phyloP scores from a whole-genome alignment of 2,113 vertebrate species.

The Hippocampus mohnikei region DNA sequence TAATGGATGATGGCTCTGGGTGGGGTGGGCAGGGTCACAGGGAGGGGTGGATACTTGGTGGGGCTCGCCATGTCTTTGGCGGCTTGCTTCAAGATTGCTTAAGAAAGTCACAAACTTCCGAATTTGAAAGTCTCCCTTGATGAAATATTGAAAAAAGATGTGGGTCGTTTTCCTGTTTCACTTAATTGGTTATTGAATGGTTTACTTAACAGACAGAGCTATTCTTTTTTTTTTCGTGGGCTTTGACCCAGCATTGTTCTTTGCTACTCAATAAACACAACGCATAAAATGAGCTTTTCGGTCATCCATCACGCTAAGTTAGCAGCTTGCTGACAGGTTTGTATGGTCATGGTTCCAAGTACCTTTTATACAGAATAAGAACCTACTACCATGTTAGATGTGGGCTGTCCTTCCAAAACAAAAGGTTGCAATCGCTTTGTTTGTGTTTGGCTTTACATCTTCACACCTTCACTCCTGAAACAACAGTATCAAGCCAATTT shows the following conservation, averaged over 20 bases:
- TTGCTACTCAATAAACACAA: slow-evolving; percentile 44
- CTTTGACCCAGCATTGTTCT: slow-evolving; percentile 50
- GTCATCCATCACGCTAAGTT: slow-evolving; percentile 27
- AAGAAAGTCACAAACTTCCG: neutral
- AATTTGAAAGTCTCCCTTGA: neutral
- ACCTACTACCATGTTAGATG: neutral
- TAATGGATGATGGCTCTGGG: slow-evolving; percentile 24
- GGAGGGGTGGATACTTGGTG: neutral
- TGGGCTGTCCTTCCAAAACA: slow-evolving; percentile 33
- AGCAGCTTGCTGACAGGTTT: slow-evolving; percentile 14
- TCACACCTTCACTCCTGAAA: slow-evolving; percentile 64
- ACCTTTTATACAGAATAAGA: neutral
- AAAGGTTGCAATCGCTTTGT: slow-evolving; percentile 58
- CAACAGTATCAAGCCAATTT: slow-evolving; percentile 58
- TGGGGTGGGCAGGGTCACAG: neutral
- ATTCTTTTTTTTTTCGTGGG: slow-evolving; percentile 46
- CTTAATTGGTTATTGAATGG: slow-evolving; percentile 13
- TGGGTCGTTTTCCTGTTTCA: slow-evolving; percentile 9
- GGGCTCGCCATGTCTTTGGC: slow-evolving; percentile 2
- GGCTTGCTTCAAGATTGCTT: neutral
- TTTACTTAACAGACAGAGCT: slow-evolving; percentile 37
- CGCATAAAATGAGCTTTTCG: slow-evolving; percentile 27
- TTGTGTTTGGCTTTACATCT: slow-evolving; percentile 54
- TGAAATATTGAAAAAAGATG: neutral
- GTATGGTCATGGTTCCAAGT: neutral